Percentiles rank a stretch among this genome's conserved stretches.
Conservation (phyloP, 2,797 vertebrate genomes). For the Psittacula echo region DNA sequence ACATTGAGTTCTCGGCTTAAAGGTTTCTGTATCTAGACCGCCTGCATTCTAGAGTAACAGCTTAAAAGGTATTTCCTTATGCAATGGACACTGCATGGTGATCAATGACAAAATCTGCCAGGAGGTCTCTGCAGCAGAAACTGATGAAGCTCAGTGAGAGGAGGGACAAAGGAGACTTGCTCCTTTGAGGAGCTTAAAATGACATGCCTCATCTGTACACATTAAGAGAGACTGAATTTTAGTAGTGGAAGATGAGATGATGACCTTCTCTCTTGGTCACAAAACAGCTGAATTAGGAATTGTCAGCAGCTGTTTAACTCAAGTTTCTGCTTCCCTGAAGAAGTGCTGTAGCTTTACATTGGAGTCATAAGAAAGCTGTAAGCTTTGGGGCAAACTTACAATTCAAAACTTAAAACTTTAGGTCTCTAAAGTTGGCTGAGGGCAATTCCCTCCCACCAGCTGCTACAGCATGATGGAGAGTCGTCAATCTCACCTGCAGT, state of each 20-base stretch:
- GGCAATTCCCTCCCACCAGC: neutral
- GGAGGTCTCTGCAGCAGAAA: neutral
- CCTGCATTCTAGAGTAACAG: neutral
- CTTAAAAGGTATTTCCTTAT: neutral
- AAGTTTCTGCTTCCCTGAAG: neutral
- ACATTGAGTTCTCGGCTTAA: neutral
- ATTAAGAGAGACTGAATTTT: neutral
- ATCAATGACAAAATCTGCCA: neutral
- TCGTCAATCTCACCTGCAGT: neutral
- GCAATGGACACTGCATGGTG: neutral
- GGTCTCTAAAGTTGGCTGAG: neutral
- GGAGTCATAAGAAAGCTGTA: neutral
- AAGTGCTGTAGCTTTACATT: neutral
- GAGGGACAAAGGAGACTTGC: neutral
- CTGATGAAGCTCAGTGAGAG: neutral
- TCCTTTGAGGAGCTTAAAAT: neutral
- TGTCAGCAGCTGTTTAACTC: neutral
- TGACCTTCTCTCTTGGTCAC: neutral
- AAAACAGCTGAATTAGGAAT: neutral
- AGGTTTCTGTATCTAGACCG: neutral
- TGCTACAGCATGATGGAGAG: neutral
- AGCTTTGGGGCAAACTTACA: neutral
- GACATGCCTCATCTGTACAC: neutral
- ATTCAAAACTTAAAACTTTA: neutral
- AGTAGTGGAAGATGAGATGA: neutral